Base-by-base conservation (phyloP, 1,140 invertebrate genomes). In the Solenopsis fugax region DNA sequence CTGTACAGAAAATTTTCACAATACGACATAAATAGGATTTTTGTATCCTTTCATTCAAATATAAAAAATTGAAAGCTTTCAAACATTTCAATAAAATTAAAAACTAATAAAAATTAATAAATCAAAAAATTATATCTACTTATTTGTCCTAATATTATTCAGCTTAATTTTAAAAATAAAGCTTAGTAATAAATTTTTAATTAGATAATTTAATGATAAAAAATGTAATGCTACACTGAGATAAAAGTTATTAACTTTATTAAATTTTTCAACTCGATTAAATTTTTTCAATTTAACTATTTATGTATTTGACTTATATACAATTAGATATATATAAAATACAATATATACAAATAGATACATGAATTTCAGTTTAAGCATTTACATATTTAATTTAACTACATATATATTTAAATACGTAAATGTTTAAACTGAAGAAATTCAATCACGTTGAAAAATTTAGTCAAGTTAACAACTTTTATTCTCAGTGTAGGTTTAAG, bases 1-100 rank as follows among this genome's bases (percentile, higher is more conserved):
- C 13, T 69, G 21, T 24, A 29, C 12, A 41, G n/a, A 48, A 81
- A 81, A 56, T 24, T 69, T 56, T 34, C 21, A 41, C 48, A 50
- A 54, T 41, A 16, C 1, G n/a, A 52, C 41, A 21, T 7, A 29
- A 34, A 37, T 21, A 73, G 12, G 12, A 41, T 24, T 16, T 56
- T 58, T 24, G 21, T n/a, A 0, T 34, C 13, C 4, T 45, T 45
- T 18, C 9, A 16, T 41, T 56, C 6, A n/a, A 65, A 7, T 67
- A 3, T 21, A 67, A 45, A 67, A 29, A 60, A 5, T 58, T 24
- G 4, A 29, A 6, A 3, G 4, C 7, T 29, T 6, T 10, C 10
- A 12, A 5, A 45, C 41, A 67, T 45, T 45, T 67, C 21, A 67
- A 10, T 64, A 37, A 37, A 64, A 37, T 64, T 37, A n/a, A 29